phyloP scores from a whole-genome alignment of 2,888 invertebrate species.

The Andrena hattorfiana region DNA sequence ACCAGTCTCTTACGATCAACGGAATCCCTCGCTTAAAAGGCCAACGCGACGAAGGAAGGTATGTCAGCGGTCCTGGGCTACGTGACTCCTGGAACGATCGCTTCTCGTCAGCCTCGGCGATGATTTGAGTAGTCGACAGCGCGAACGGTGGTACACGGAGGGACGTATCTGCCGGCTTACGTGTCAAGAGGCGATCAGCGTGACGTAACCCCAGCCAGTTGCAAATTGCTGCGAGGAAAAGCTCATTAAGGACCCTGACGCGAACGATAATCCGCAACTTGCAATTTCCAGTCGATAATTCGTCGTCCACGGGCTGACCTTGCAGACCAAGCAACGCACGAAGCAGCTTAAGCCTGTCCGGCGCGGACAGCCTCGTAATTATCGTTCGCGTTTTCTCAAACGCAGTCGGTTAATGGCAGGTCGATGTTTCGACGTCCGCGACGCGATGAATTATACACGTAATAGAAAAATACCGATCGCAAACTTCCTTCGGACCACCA shows the following conservation, averaged over 20 bases:
- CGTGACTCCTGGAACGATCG: background rate
- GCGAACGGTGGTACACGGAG: background rate
- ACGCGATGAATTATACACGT: too few relatives aligned
- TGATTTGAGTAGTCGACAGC: background rate
- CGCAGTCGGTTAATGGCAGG: too few relatives aligned
- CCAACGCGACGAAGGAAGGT: background rate
- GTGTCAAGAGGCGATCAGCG: background rate
- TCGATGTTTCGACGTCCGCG: too few relatives aligned
- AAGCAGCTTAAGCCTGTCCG: background rate
- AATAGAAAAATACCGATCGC: too few relatives aligned
- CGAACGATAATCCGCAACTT: constrained; percentile 46
- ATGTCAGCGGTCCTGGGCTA: background rate
- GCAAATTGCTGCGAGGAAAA: constrained; percentile 54
- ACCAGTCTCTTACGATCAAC: constrained; percentile 2
- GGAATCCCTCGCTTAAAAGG: background rate
- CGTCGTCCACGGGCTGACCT: constrained; percentile 42
- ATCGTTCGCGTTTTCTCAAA: background rate
- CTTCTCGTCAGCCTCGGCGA: constrained; percentile 1
- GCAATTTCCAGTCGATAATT: constrained; percentile 61
- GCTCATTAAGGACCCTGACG: constrained; percentile 58
- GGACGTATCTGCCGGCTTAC: background rate
- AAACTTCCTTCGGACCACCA: too few relatives aligned
- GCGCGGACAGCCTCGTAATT: constrained; percentile 9
- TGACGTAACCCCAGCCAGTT: constrained; percentile 21
- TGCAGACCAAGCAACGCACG: constrained; percentile 35